Percentiles rank a stretch among this genome's conserved stretches.
Conservation (phyloP, 2,797 vertebrate species). For the Rhyacichthys aspro region DNA sequence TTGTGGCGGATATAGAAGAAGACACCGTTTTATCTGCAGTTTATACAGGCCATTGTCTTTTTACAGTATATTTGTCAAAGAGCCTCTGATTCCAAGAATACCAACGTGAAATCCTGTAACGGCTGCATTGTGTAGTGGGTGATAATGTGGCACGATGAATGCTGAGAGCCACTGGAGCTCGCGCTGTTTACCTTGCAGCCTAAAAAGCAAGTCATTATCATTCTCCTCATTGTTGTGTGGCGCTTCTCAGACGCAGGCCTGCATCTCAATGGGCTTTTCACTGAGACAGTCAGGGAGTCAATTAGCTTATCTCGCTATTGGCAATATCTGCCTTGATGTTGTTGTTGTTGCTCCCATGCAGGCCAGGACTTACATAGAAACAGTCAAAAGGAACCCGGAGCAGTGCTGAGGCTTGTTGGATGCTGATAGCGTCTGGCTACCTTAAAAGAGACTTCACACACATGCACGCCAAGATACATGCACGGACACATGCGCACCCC, state of each 20-base stretch:
- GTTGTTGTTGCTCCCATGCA: conserved; percentile 19
- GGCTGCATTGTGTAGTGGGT: conserved; percentile 35
- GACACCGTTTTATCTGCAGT: too few species aligned
- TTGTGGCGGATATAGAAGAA: too few species aligned
- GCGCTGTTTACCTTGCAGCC: conserved; percentile 66
- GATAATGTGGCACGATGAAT: conserved; percentile 55
- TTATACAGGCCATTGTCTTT: not conserved
- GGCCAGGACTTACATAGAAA: conserved; percentile 14
- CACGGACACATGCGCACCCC: not conserved
- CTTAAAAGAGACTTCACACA: conserved; percentile 41
- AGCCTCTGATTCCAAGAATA: conserved; percentile 49
- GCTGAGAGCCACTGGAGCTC: conserved; percentile 41
- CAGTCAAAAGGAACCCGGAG: conserved; percentile 21
- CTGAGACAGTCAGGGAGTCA: conserved; percentile 63
- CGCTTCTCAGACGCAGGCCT: conserved; percentile 41
- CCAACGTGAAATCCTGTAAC: conserved; percentile 36
- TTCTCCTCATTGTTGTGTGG: conserved; percentile 66
- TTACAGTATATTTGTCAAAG: conserved; percentile 16
- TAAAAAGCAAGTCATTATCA: conserved; percentile 66
- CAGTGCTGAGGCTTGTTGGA: not conserved
- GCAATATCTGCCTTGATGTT: conserved; percentile 51
- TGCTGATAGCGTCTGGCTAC: conserved; percentile 27
- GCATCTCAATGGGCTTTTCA: conserved; percentile 68
- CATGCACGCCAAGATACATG: not conserved
- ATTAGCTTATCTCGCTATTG: conserved; percentile 64